A percentile compares a stretch with the other conserved stretches of the same genome.
These are phyloP conservation scores for Triops longicaudatus DNA, from an alignment of 1,140 invertebrate genomes.

Conservation along the genomic window DNA sequence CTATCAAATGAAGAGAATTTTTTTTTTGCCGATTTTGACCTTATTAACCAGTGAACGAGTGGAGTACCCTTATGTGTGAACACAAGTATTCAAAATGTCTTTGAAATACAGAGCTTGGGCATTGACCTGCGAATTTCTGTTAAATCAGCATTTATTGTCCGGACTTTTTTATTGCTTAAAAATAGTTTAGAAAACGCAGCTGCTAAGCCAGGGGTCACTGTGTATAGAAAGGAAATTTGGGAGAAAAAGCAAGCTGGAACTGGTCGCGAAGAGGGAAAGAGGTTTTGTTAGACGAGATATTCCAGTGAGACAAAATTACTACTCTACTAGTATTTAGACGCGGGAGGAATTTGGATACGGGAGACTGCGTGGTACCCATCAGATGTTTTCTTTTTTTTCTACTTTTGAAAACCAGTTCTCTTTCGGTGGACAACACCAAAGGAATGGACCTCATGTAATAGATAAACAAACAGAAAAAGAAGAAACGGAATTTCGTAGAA, in stretches of 20 bases:
- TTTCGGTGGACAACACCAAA: not conserved
- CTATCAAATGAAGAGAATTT: no score
- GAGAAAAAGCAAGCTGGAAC: not conserved
- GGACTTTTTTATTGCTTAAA: no score
- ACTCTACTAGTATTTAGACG: not conserved
- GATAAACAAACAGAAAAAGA: not conserved
- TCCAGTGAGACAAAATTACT: not conserved
- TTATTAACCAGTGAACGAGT: no score
- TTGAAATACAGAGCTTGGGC: not conserved
- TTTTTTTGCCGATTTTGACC: not conserved
- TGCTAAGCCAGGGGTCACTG: not conserved
- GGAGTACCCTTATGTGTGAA: no score
- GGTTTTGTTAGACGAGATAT: not conserved
- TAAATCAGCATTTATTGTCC: no score
- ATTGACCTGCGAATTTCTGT: no score
- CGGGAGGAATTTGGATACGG: not conserved
- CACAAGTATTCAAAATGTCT: not conserved
- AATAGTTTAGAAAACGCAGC: no score
- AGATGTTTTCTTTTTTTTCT: not conserved
- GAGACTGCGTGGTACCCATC: conserved; percentile 1
- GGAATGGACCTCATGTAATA: not conserved
- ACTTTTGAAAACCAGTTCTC: no score
- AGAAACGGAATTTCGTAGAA: not conserved
- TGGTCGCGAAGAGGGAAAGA: not conserved
- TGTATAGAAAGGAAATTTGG: no score